Evolutionary conservation across 2,113 vertebrate species (phyloP).

Genomic region (Diadophis punctatus): DNA sequence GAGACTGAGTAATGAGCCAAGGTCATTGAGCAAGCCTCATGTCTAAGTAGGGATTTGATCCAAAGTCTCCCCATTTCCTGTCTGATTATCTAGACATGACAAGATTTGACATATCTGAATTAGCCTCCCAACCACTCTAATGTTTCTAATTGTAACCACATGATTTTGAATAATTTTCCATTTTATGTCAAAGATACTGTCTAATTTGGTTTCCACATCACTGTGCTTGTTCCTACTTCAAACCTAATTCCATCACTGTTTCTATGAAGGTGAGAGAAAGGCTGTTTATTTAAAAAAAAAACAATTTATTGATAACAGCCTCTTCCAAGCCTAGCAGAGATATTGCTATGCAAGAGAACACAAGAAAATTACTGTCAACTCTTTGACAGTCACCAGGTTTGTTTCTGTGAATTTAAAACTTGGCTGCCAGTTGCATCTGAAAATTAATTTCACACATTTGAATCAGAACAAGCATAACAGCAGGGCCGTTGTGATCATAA

Average conservation of each 20-base stretch:
- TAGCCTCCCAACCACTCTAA: background rate
- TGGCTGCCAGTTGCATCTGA: conserved; percentile 21
- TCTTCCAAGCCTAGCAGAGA: background rate
- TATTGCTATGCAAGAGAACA: background rate
- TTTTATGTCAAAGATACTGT: background rate
- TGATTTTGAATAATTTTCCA: background rate
- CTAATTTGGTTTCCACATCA: background rate
- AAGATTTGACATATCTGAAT: background rate
- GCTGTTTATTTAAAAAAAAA: background rate
- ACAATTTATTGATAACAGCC: background rate
- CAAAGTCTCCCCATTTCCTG: no score
- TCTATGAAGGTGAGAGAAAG: background rate
- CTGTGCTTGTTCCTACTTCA: background rate
- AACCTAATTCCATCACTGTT: background rate
- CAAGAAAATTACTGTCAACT: conserved; percentile 37
- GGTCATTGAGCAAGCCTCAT: background rate
- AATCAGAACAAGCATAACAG: conserved; percentile 10
- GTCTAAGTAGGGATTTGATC: background rate
- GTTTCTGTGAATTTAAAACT: conserved; percentile 15
- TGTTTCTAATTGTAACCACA: background rate
- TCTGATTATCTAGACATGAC: background rate
- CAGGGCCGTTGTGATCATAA: conserved; percentile 20
- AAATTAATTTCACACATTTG: conserved; percentile 51
- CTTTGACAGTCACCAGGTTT: conserved; percentile 19
- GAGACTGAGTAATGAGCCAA: background rate